Evolutionary conservation across 2,113 vertebrate genomes (phyloP).

Genomic region (Archocentrus centrarchus): DNA sequence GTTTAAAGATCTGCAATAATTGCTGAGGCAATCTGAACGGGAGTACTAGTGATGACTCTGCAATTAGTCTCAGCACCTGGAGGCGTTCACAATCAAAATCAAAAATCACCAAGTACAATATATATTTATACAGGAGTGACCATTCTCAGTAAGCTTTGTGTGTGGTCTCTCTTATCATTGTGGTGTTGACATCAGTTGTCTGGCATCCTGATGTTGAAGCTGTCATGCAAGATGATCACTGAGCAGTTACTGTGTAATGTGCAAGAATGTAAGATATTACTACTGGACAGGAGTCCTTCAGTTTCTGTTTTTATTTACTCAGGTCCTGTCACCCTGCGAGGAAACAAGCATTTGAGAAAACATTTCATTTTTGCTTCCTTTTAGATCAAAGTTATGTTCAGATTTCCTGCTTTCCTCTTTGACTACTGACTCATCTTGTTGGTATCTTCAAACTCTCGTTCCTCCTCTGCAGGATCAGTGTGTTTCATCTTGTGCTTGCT

Average conservation of each 20-base stretch:
- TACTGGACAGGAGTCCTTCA: background rate
- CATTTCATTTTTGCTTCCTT: slow-evolving; percentile 16
- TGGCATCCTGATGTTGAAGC: background rate
- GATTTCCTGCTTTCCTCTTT: background rate
- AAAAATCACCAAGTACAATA: background rate
- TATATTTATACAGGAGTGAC: slow-evolving; percentile 5
- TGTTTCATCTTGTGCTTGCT: background rate
- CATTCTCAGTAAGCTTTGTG: background rate
- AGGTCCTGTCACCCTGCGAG: background rate
- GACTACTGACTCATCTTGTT: background rate
- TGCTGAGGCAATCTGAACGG: slow-evolving; percentile 30
- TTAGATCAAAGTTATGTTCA: background rate
- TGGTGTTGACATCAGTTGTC: background rate
- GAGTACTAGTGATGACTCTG: slow-evolving; percentile 51
- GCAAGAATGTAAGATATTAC: background rate
- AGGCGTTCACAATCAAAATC: background rate
- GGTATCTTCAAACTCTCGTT: background rate
- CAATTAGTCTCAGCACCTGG: slow-evolving; percentile 33
- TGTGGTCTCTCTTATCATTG: background rate
- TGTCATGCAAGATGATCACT: background rate
- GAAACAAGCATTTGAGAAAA: background rate
- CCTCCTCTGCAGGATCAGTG: background rate
- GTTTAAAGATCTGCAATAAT: slow-evolving; percentile 39
- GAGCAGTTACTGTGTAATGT: too few species aligned
- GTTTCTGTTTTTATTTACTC: background rate